Conservation (phyloP, 2,797 vertebrate genomes). For the Mormyrus hasselquistii region DNA sequence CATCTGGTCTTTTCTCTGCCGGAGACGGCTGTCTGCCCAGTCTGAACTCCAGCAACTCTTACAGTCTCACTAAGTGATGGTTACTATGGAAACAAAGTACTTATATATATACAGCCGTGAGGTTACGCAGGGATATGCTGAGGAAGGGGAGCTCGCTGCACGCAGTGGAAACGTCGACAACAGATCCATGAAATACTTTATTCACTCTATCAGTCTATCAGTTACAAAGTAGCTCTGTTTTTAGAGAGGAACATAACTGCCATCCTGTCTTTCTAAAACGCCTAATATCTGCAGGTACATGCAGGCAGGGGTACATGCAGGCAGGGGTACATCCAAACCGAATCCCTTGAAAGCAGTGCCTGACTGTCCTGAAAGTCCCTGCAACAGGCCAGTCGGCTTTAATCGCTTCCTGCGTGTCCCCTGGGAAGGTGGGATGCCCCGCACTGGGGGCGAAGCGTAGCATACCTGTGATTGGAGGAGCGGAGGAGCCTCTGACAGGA, state of each 20-base stretch:
- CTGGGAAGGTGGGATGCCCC: not conserved
- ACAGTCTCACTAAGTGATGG: conserved; percentile 54
- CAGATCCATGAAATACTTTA: not conserved
- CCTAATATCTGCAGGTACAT: not conserved
- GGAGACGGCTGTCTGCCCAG: conserved; percentile 59
- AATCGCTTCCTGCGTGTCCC: not conserved
- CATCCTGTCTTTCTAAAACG: not conserved
- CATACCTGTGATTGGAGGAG: not conserved
- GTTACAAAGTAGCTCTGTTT: not conserved
- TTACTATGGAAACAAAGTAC: conserved; percentile 71
- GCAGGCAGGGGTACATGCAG: not conserved
- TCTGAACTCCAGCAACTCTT: conserved; percentile 54
- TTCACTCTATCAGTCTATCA: not conserved
- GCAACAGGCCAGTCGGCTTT: not conserved
- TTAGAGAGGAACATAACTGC: not conserved
- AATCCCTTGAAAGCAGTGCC: not conserved
- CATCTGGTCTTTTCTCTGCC: conserved; percentile 56
- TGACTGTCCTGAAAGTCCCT: conserved; percentile 1
- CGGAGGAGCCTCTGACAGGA: not conserved
- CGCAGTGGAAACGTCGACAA: not conserved
- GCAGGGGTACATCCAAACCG: not conserved
- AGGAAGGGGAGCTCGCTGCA: conserved; percentile 44
- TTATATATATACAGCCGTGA: conserved; percentile 38
- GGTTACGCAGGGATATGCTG: conserved; percentile 59
- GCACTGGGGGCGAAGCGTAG: not conserved